Evolutionary conservation across 2,113 vertebrate genomes (phyloP), one percentile per base, ranked within the genome.

Genomic region (Rhabdornis inornatus): DNA sequence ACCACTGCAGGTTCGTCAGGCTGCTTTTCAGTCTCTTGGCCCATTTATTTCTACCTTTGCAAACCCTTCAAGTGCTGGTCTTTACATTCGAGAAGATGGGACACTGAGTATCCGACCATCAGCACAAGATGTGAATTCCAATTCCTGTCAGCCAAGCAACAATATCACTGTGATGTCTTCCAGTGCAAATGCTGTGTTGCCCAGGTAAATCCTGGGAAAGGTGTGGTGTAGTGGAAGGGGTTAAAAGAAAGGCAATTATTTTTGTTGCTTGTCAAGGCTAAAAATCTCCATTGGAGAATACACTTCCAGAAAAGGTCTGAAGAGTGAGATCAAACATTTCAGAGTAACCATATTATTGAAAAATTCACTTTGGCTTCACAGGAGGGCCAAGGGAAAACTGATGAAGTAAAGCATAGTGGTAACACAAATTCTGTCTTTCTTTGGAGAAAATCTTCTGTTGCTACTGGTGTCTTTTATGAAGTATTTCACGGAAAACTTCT

Each of bases 31-130:
- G 95, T 98, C 99, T 77, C 97, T 99, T 35, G 98, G 99, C 15
- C 98, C 98, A 2, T 99, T 99, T 91, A 99, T 99, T 85, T 99
- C 99, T 91, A 99, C 98, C 57, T 99, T 99, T 89, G 99, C 99
- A 88, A 99, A 97, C 92, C 98, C 98, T 42, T 98, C 99, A n/a
- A 97, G 97, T 93, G 98, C 98, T 92, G 98, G 98, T 69, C 97
- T 99, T 76, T 97, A 97, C 66, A 97, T 99, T 88, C 97, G 97
- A 85, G 99, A 99, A 37, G 98, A 99, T 16, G 98, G 98, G 15
- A 96, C 98, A 0, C 95, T 98, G 68, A 97, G 98, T 75, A 96
- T 97, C 75, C 77, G 92, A 11, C 96, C 96, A 2, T 25, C 81
- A 7, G 7, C 3, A 4, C 96, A 66, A 33, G 95, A 92, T 64